Evolutionary conservation across 1,140 invertebrate genomes (phyloP).

Genomic region (Drosophila lini): DNA sequence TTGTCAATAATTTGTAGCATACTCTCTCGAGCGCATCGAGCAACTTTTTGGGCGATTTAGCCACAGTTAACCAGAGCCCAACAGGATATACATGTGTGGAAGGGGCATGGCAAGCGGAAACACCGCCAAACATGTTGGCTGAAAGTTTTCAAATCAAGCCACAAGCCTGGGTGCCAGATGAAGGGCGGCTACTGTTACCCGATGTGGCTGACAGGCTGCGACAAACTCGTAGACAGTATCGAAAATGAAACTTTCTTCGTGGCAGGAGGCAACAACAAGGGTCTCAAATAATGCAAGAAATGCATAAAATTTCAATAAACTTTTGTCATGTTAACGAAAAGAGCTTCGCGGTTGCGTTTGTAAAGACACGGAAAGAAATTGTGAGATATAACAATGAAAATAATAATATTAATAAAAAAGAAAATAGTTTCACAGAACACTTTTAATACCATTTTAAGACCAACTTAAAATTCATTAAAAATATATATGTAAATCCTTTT

Average conservation of each 20-base stretch:
- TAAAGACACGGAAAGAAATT: not conserved
- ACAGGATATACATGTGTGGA: not conserved
- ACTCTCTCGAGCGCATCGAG: conserved; percentile 5
- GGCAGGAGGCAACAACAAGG: conserved; percentile 19
- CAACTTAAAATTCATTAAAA: not conserved
- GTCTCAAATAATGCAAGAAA: conserved; percentile 45
- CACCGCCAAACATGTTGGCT: conserved; percentile 7
- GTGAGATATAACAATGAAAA: rapidly evolving
- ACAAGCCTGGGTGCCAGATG: conserved; percentile 14
- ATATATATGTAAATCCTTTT: not conserved
- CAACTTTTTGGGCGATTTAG: conserved; percentile 8
- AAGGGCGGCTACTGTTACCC: not conserved
- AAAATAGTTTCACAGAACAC: not conserved
- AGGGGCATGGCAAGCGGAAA: conserved; percentile 5
- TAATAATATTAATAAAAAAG: not conserved
- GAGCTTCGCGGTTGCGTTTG: conserved; percentile 12
- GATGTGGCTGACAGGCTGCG: conserved; percentile 29
- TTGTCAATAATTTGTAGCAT: conserved; percentile 13
- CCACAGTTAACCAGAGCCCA: conserved; percentile 2
- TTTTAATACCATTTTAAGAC: not conserved
- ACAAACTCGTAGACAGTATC: conserved; percentile 37
- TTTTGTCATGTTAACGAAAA: conserved; percentile 31
- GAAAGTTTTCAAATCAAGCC: conserved; percentile 42
- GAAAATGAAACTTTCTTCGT: conserved; percentile 44
- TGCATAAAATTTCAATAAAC: conserved; percentile 54